phyloP scores from a whole-genome alignment of 2,888 invertebrate species.

The Petrophora chlorosata region DNA sequence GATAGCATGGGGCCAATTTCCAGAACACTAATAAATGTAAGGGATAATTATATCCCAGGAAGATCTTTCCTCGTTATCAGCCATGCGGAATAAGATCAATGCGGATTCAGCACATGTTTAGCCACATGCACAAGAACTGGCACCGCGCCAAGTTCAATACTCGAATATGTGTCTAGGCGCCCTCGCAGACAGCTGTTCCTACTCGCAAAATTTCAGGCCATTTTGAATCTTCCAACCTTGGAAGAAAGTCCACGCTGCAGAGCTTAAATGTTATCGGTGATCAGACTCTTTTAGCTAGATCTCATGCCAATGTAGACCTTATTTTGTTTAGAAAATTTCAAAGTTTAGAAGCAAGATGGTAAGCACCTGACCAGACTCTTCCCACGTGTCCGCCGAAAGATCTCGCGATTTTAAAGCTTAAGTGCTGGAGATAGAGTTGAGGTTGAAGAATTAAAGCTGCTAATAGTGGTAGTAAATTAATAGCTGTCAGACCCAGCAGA shows the following conservation, averaged over 20 bases:
- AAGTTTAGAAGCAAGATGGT: neutral
- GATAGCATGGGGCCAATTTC: no score
- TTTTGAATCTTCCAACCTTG: no score
- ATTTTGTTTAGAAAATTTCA: neutral
- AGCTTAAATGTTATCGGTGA: no score
- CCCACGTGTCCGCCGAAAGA: neutral
- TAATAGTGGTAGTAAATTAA: no score
- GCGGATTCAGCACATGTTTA: conserved; percentile 1
- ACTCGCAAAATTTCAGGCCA: no score
- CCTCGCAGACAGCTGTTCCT: neutral
- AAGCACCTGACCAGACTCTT: neutral
- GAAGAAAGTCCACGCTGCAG: no score
- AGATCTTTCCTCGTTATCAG: neutral
- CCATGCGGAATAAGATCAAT: conserved; percentile 9
- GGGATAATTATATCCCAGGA: neutral
- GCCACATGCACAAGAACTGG: conserved; percentile 21
- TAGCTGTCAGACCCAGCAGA: no score
- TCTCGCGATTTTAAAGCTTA: neutral
- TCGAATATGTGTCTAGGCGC: conserved; percentile 11
- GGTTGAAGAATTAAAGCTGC: no score
- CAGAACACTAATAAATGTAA: no score
- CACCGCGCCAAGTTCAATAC: conserved; percentile 29
- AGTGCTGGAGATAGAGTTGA: neutral
- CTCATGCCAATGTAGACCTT: neutral
- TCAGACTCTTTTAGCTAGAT: no score